These are phyloP conservation scores for Pteruthius melanotis DNA, from an alignment of 2,113 vertebrate genomes.

Conservation along the genomic window DNA sequence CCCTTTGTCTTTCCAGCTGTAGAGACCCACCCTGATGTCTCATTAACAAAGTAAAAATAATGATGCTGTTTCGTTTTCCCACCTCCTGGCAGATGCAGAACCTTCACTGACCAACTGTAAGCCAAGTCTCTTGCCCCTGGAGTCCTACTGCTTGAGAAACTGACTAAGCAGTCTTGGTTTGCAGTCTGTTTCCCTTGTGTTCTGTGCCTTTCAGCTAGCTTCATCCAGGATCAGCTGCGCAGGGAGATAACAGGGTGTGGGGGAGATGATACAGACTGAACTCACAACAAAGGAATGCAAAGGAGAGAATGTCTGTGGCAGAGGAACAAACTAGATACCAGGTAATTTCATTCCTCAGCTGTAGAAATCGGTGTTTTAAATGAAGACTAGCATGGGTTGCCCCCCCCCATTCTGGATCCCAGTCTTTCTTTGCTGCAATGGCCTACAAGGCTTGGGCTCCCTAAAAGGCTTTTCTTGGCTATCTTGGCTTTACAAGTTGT, in stretches of 20 bases:
- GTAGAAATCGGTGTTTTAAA: neutral
- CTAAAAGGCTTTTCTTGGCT: neutral
- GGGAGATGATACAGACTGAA: neutral
- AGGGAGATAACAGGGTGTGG: neutral
- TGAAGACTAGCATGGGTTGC: neutral
- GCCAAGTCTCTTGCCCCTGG: neutral
- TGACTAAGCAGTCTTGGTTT: neutral
- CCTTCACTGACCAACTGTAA: neutral
- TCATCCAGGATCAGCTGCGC: neutral
- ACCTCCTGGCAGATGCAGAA: constrained; percentile 36
- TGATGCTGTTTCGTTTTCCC: neutral
- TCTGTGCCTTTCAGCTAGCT: neutral
- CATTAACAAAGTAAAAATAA: neutral
- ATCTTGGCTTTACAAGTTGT: neutral
- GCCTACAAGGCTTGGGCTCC: neutral
- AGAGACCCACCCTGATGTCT: neutral
- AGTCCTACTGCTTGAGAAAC: neutral
- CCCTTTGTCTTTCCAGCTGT: constrained; percentile 21
- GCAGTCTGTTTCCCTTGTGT: neutral
- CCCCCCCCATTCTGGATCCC: neutral
- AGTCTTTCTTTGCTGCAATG: neutral
- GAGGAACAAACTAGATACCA: neutral
- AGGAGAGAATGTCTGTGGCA: neutral
- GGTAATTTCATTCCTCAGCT: neutral
- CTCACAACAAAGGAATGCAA: neutral